A percentile compares a stretch with the other conserved stretches of the same genome.
These are phyloP conservation scores for Isoperla grammatica DNA, from an alignment of 2,888 invertebrate genomes.

Conservation along the genomic window DNA sequence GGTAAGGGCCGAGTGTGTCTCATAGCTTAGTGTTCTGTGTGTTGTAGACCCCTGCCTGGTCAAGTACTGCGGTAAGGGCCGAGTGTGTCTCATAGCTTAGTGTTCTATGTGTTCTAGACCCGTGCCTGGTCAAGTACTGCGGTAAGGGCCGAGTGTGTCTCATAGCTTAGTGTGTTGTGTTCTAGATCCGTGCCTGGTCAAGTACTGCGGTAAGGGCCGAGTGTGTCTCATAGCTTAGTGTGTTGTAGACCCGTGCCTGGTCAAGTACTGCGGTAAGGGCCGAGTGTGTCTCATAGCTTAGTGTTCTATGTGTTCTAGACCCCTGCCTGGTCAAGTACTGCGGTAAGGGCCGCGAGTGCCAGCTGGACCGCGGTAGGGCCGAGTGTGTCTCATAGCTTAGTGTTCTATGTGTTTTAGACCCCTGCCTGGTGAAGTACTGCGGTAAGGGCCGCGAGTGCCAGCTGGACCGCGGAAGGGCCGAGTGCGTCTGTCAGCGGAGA, in stretches of 20 bases:
- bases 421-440: conserved; percentile 44
- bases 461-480: conserved; percentile 47
- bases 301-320: conserved; percentile 58
- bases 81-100: too few species aligned
- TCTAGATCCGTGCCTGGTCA: conserved; percentile 25
- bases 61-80: too few species aligned
- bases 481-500: conserved; percentile 57
- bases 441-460: conserved; percentile 60
- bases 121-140: too few species aligned
- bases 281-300: conserved; percentile 57
- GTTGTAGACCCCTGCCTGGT: too few species aligned
- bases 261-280: conserved; percentile 54
- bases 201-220: conserved; percentile 56
- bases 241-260: conserved; percentile 50
- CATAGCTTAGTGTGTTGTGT: too few species aligned
- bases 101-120: too few species aligned
- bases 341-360: conserved; percentile 59
- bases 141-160: too few species aligned
- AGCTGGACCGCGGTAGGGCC: conserved; percentile 32
- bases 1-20: too few species aligned
- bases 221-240: conserved; percentile 55
- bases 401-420: conserved; percentile 20
- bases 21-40: too few species aligned
- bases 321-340: conserved; percentile 47
- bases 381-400: not conserved